phyloP scores from a whole-genome alignment of 2,797 vertebrate species.

The Melanotaenia trifasciata region DNA sequence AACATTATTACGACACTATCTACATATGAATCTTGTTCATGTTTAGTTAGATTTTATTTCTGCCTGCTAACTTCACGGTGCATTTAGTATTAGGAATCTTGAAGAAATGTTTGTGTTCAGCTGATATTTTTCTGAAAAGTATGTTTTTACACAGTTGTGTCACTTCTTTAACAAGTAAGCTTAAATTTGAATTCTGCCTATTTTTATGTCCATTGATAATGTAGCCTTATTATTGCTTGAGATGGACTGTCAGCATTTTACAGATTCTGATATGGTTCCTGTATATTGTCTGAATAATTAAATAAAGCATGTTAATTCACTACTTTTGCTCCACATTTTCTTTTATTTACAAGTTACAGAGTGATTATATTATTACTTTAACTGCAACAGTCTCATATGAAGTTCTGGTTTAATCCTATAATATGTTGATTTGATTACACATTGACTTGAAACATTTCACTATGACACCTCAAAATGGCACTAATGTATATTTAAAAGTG shows the following conservation, averaged over 20 bases:
- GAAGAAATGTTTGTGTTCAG: constrained; percentile 18
- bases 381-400: background rate
- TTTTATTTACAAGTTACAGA: constrained; percentile 58
- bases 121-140: constrained; percentile 15
- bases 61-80: constrained; percentile 3
- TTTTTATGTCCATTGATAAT: constrained; percentile 33
- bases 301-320: constrained; percentile 85
- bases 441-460: constrained; percentile 7
- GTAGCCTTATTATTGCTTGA: constrained; percentile 66
- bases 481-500: background rate
- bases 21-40: background rate
- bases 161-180: constrained; percentile 16
- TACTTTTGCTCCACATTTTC: background rate
- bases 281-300: constrained; percentile 66
- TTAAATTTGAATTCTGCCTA: constrained; percentile 24
- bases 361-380: constrained; percentile 3
- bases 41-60: constrained; percentile 7
- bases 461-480: background rate
- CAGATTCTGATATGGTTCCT: constrained; percentile 60
- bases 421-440: constrained; percentile 13
- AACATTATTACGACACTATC: constrained; percentile 8
- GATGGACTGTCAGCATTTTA: constrained; percentile 60
- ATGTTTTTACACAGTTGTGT: constrained; percentile 30
- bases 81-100: constrained; percentile 10
- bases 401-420: background rate